Conservation (phyloP, 2,113 vertebrate species). For the Tragulus kanchil region DNA sequence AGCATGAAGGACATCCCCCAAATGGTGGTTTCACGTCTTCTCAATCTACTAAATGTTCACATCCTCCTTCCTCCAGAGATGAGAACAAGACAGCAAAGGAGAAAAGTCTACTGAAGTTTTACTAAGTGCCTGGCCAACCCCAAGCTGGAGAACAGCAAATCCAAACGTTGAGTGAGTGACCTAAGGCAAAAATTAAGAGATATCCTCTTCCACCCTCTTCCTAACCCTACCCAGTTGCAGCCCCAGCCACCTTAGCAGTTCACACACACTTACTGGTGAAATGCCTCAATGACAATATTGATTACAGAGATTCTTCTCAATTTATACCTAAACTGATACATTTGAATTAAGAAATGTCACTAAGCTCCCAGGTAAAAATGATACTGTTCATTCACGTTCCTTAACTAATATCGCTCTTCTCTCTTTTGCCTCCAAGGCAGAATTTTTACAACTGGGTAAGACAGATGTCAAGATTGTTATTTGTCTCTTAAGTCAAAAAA, state of each 20-base stretch:
- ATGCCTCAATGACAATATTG: neutral
- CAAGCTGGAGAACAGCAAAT: neutral
- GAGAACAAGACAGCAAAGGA: neutral
- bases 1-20: neutral
- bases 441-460: neutral
- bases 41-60: neutral
- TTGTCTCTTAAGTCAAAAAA: neutral
- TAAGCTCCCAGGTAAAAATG: neutral
- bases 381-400: neutral
- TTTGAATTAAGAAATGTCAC: neutral
- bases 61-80: neutral
- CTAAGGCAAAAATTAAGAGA: neutral
- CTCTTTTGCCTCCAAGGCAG: neutral
- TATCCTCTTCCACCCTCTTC: neutral
- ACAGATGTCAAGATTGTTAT: neutral
- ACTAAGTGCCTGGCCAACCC: neutral
- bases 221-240: too few species aligned
- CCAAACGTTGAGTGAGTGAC: neutral
- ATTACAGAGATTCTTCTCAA: neutral
- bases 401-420: neutral
- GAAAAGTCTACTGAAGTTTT: neutral
- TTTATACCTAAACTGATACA: neutral
- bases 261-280: neutral
- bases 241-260: neutral
- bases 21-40: neutral